Evolutionary conservation across 2,797 vertebrate genomes (phyloP), one percentile per base, ranked within the genome.

Genomic region (Florisuga fusca): DNA sequence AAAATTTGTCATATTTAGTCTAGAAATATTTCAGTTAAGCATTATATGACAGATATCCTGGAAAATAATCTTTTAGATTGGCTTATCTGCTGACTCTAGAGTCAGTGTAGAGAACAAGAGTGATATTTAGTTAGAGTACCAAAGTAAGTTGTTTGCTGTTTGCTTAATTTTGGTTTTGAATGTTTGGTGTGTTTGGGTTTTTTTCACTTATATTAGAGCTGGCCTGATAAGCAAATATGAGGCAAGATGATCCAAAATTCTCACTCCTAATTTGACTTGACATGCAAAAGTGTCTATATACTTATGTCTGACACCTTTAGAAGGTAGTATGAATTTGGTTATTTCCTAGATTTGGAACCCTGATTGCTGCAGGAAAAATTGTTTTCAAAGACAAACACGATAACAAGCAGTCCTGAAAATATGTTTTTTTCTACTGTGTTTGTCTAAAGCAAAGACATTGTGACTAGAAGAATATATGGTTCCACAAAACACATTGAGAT

Each of bases 401-500:
- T 22, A 92, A 89, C 62, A 61, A 75, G 59, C 19, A 27, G 13
- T 29, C 16, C 77, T 73, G 15, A 57, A 86, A 84, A 72, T 2
- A 11, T 12, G 5, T 20, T n/a, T 34, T 78, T 78, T 89, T 13
- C 26, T 50, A 15, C 17, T 62, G 4, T 51, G 80, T 94, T 82
- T 82, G 55, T 68, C 33, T 58, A 22, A 88, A 85, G 10, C 20
- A 80, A 74, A 48, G 10, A 33, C 46, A 86, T 3, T 16, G 19
- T 20, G 2, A 10, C 58, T 83, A 82, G 13, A 63, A 62, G 38
- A 51, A 3, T 22, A 26, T 14, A 18, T 0, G 0, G 8, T 67
- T 76, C 20, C 33, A 78, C 15, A 72, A 41, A 41, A 50, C 6
- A 51, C 1, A 1, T 27, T 41, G 36, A 13, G 41, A 48, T 63